These are phyloP conservation scores for Thaumetopoea pityocampa DNA, from an alignment of 1,140 invertebrate species.

Conservation along the genomic window DNA sequence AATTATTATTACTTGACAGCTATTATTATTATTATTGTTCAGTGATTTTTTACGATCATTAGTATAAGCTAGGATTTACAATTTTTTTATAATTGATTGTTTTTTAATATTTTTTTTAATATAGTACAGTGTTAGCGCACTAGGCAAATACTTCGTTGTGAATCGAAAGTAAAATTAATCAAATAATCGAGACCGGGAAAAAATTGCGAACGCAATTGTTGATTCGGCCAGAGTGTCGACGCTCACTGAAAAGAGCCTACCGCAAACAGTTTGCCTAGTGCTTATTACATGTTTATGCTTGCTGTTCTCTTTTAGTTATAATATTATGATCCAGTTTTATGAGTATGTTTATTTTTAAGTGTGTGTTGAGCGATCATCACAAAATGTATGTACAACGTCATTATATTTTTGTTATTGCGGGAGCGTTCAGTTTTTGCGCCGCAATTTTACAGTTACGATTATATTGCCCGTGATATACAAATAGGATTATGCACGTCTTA, in stretches of 20 bases:
- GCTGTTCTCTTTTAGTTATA: conserved; percentile 7
- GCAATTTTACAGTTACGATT: conserved; percentile 25
- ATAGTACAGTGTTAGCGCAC: too few relatives aligned
- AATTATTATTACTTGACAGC: conserved; percentile 58
- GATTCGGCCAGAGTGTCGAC: too few relatives aligned
- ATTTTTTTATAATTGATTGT: conserved; percentile 38
- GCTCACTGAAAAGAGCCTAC: too few relatives aligned
- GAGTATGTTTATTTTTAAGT: conserved; percentile 10
- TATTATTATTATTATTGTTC: conserved; percentile 48
- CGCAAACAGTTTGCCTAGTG: neutral
- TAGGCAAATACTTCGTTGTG: too few relatives aligned
- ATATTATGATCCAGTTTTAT: conserved; percentile 11
- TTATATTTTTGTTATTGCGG: conserved; percentile 20
- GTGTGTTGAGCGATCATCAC: conserved; percentile 22
- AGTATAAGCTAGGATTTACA: conserved; percentile 45
- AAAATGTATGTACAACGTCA: too few relatives aligned
- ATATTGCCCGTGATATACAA: too few relatives aligned
- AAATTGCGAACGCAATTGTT: too few relatives aligned
- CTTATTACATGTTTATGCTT: conserved; percentile 12
- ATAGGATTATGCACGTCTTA: conserved; percentile 36
- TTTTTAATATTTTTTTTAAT: too few relatives aligned
- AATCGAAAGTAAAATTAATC: too few relatives aligned
- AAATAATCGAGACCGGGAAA: too few relatives aligned
- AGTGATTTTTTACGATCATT: conserved; percentile 46
- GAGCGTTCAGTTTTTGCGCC: conserved; percentile 27